Conservation (phyloP, 1,140 invertebrate species). For the Cherax destructor region DNA sequence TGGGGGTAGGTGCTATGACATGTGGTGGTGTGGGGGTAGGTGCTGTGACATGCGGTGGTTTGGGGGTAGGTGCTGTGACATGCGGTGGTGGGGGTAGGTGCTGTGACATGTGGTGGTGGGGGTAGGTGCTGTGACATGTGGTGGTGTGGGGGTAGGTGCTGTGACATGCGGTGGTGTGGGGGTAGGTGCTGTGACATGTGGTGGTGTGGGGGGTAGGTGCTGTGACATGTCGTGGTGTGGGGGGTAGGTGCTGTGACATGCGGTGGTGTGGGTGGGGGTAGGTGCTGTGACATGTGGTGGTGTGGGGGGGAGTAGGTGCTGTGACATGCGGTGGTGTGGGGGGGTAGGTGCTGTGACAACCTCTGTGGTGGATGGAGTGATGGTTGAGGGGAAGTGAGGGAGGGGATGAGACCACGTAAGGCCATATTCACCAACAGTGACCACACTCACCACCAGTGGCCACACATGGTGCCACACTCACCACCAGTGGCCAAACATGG, state of each 20-base stretch:
- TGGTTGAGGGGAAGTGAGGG: no score
- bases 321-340: neutral
- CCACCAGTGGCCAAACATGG: no score
- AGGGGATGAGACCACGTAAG: no score
- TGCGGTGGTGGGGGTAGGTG: neutral
- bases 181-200: neutral
- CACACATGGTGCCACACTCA: no score
- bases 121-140: neutral
- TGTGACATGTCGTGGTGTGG: neutral
- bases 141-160: neutral
- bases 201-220: neutral
- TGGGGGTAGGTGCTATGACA: neutral
- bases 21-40: neutral
- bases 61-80: neutral
- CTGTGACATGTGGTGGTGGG: neutral
- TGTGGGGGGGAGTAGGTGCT: no score
- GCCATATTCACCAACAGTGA: no score
- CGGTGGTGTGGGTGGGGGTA: neutral
- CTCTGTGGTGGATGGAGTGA: no score
- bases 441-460: no score
- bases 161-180: neutral
- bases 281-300: neutral
- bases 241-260: neutral
- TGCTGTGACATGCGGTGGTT: neutral
- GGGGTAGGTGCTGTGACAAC: no score